Base-by-base conservation (phyloP, 2,888 invertebrate species). In the Sminthurinus aureus region DNA sequence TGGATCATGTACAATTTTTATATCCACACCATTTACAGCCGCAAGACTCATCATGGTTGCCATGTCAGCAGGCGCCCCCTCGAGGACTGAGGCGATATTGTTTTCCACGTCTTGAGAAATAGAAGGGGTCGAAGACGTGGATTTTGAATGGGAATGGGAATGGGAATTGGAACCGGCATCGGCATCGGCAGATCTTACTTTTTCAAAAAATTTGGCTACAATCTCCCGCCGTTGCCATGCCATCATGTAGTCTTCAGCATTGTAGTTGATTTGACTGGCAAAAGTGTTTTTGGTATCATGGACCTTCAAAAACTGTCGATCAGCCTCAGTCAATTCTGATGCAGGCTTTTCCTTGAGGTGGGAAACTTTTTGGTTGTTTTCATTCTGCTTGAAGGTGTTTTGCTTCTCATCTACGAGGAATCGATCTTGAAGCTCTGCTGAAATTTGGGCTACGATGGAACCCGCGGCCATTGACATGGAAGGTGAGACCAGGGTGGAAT, bases 401-500 rank as follows among this genome's bases (percentile, higher is more conserved):
- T 83, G 69, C 11, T 13, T 3, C 6, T 66, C 81, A 51, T 20
- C 13, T 6, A 84, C 81, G 11, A 82, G 22, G 71, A 81, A 78
- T 2, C 76, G 22, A 20, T 71, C 64, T 38, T 83, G 83, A 1
- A 83, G 11, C 12, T 77, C 2, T 2, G 50, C 24, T 3, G 85
- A 81, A 15, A 83, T 64, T 22, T 20, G 26, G 6, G 81, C 50
- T 0, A 85, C 81, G 6, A 81, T 2, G 13, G 6, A 13, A 0
- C 85, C 85, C 12, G 50, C 79, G 1, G 71, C 79, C 2, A 1
- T 12, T 3, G 80, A 52, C 22, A 78, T 71, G 2, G 80, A n/a
- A 4, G 85, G 85, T 8, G 79, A 66, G 3, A 82, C 79, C 22
- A 85, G 73, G 13, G 84, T 84, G 6, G 81, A 71, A 69, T 85